Percentiles rank a stretch among this genome's conserved stretches.
phyloP scores from a whole-genome alignment of 2,113 vertebrate genomes.

The Ailurus styani region DNA sequence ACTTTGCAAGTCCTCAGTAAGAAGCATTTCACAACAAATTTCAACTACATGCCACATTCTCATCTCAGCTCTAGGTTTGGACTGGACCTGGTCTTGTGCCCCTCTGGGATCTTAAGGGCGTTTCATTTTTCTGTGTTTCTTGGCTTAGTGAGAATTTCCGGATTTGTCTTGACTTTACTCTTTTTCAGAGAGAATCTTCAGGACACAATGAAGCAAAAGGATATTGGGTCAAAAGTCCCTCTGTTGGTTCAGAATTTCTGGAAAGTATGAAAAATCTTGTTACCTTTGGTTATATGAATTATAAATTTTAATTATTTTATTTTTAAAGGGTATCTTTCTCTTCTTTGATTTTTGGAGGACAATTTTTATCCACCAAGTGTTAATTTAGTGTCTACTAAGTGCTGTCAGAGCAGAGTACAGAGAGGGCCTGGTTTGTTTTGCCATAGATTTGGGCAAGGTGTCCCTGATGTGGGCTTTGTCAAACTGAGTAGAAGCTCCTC shows the following conservation, averaged over 20 bases:
- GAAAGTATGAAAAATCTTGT: neutral
- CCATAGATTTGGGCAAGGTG: neutral
- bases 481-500: neutral
- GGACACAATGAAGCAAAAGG: slow-evolving; percentile 28
- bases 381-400: neutral
- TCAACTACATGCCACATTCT: neutral
- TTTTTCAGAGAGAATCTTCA: slow-evolving; percentile 25
- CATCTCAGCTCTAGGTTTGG: neutral
- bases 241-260: neutral
- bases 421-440: neutral
- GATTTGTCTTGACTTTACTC: slow-evolving; percentile 25
- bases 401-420: fast-evolving
- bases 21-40: slow-evolving; percentile 33
- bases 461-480: neutral
- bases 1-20: neutral
- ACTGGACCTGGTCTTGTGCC: neutral
- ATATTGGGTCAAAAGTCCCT: neutral
- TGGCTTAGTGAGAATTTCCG: slow-evolving; percentile 42
- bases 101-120: slow-evolving; percentile 20
- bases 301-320: neutral
- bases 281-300: neutral
- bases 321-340: neutral
- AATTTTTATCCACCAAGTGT: neutral
- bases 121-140: slow-evolving; percentile 53
- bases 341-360: neutral